Evolutionary conservation across 2,797 vertebrate genomes (phyloP).

Genomic region (Megaceryle alcyon): DNA sequence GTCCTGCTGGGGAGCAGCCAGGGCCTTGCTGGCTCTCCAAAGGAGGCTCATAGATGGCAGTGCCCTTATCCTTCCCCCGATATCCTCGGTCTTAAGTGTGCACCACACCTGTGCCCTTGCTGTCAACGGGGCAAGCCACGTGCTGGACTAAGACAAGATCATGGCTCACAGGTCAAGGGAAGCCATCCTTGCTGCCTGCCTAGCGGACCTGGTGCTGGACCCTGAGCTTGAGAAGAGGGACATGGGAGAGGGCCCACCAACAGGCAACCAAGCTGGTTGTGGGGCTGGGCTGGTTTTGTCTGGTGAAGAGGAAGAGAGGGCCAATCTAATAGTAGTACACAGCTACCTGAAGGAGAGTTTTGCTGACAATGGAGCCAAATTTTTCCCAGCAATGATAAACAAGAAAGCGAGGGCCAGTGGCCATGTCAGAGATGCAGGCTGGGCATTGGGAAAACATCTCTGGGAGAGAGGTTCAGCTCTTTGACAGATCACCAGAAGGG

Average conservation of each 20-base stretch:
- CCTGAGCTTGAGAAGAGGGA: neutral
- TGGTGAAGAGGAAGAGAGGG: neutral
- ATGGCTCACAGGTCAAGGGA: neutral
- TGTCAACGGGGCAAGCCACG: neutral
- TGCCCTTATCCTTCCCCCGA: neutral
- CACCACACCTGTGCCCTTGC: neutral
- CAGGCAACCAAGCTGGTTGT: neutral
- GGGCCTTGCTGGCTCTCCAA: neutral
- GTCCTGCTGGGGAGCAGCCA: neutral
- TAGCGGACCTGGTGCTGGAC: neutral
- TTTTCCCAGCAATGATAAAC: neutral
- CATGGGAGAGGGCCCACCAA: neutral
- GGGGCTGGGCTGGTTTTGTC: neutral
- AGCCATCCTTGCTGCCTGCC: neutral
- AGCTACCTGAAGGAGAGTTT: neutral
- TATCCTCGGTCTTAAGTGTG: no score
- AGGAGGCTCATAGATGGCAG: neutral
- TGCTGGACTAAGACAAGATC: neutral
- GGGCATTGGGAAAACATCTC: neutral
- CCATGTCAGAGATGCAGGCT: neutral
- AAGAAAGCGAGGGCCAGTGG: neutral
- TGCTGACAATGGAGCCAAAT: neutral
- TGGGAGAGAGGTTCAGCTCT: neutral
- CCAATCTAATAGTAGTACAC: fast-evolving
- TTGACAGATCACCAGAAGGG: neutral